These are phyloP conservation scores for Hirtodrosophila histrioides DNA, from an alignment of 2,888 invertebrate species.

Conservation along the genomic window DNA sequence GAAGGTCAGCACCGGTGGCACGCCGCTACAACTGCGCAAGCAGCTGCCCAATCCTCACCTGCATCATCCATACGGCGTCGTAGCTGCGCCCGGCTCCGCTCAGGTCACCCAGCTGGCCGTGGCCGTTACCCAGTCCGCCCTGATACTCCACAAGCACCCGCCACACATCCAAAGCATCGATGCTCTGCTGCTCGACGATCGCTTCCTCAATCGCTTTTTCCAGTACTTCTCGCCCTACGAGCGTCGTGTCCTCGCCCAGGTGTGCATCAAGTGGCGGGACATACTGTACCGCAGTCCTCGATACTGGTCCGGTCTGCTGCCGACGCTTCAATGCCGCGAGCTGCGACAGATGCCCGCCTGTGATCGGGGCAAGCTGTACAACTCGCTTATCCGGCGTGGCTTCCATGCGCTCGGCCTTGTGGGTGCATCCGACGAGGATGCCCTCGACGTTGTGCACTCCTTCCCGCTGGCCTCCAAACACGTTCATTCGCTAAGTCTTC, in stretches of 20 bases:
- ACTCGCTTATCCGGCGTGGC: slow-evolving; percentile 92
- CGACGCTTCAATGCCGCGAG: slow-evolving; percentile 94
- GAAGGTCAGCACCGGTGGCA: slow-evolving; percentile 69
- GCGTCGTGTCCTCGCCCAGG: slow-evolving; percentile 91
- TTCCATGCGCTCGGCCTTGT: slow-evolving; percentile 93
- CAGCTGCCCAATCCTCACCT: slow-evolving; percentile 83
- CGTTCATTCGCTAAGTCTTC: slow-evolving; percentile 92
- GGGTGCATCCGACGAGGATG: slow-evolving; percentile 95
- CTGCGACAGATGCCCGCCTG: slow-evolving; percentile 87
- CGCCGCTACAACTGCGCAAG: slow-evolving; percentile 83
- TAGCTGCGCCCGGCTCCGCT: slow-evolving; percentile 66
- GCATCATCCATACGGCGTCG: slow-evolving; percentile 79
- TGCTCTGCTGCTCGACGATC: slow-evolving; percentile 92
- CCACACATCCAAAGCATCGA: slow-evolving; percentile 88
- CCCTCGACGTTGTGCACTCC: slow-evolving; percentile 93
- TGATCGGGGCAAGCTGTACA: slow-evolving; percentile 88
- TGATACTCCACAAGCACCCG: slow-evolving; percentile 84
- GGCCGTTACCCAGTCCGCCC: slow-evolving; percentile 73
- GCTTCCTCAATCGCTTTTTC: slow-evolving; percentile 93
- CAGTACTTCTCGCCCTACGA: slow-evolving; percentile 92
- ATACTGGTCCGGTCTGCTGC: slow-evolving; percentile 94
- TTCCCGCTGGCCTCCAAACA: slow-evolving; percentile 93
- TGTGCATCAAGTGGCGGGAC: slow-evolving; percentile 95
- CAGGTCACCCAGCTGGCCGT: slow-evolving; percentile 81
- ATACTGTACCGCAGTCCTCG: slow-evolving; percentile 93